A percentile compares a stretch with the other conserved stretches of the same genome.
phyloP scores from a whole-genome alignment of 2,888 invertebrate genomes.

The Mesoligia furuncula region DNA sequence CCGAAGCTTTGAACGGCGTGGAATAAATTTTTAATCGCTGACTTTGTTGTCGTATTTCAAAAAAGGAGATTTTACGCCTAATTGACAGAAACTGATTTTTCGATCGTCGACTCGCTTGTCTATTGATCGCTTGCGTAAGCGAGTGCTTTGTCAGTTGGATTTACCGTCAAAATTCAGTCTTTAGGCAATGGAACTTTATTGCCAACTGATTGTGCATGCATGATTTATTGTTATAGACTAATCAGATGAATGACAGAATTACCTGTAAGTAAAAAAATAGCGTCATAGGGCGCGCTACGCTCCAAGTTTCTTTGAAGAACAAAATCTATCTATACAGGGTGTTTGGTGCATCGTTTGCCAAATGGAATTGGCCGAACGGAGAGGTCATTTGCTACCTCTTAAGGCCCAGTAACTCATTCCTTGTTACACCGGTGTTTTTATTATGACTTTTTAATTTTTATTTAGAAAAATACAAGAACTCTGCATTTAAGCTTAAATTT shows the following conservation, averaged over 20 bases:
- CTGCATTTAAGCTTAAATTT: too few relatives aligned
- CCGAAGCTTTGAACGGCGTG: neutral
- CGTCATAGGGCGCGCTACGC: too few relatives aligned
- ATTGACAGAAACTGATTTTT: conserved; percentile 1
- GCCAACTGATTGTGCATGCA: neutral
- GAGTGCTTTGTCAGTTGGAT: neutral
- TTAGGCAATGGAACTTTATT: neutral
- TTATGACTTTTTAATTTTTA: too few relatives aligned
- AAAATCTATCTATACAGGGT: neutral
- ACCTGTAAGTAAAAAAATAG: neutral
- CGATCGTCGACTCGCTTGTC: neutral
- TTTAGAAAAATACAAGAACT: too few relatives aligned
- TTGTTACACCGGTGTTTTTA: too few relatives aligned
- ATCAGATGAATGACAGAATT: too few relatives aligned
- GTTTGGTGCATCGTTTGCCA: too few relatives aligned
- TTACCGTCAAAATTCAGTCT: neutral
- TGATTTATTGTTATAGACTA: too few relatives aligned
- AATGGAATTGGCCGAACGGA: too few relatives aligned
- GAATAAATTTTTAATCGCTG: neutral
- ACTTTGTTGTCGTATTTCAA: neutral
- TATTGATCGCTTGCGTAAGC: neutral
- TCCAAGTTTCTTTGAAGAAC: neutral
- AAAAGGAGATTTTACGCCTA: neutral
- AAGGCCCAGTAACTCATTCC: too few relatives aligned
- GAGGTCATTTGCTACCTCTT: too few relatives aligned